Evolutionary conservation across 2,888 invertebrate species (phyloP), one percentile per base, ranked within the genome.

Genomic region (Himalopsyche kuldschensis): DNA sequence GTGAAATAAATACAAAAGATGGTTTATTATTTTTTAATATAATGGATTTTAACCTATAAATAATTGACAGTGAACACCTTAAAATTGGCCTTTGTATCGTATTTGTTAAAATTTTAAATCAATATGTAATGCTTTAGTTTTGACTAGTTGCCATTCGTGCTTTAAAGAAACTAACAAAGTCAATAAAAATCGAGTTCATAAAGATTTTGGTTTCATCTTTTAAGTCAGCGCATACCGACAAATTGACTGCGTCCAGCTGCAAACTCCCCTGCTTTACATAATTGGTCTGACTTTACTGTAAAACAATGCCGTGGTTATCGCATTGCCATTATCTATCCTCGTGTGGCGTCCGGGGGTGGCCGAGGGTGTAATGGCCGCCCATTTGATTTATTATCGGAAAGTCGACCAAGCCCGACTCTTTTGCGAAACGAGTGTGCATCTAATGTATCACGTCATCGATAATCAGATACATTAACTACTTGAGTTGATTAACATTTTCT

Each of bases 291-390:
- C 78, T 69, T 75, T 63, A 75, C 79, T 32, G 48, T 80, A 32
- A 35, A 63, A 80, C 80, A 63, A 69, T 69, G 69, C 75, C 75
- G 75, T 47, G 81, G 81, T 75, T 83, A 83, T 83, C 83, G 76
- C 80, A 20, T n/a, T 24, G 8, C 76, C 80, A 83, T 83, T 83
- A 83, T 83, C 83, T 83, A 77, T 69, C 69, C 30, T 69, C 69
- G 69, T 69, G 77, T 83, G 77, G 80, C 79, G 75, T n/a, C 75
- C 17, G 63, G 69, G 48, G 76, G 79, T 82, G 48, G 75, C 48
- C 0, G 35, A 20, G 76, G 76, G 20, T n/a, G 76, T 32, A 76
- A 76, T 35, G 76, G 69, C 69, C 69, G 15, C 69, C 69, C 27
- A 11, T 30, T 69, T 69, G 69, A 69, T 69, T 69, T 76, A 41